phyloP scores from a whole-genome alignment of 2,888 invertebrate species.

The Chouioia cunea region DNA sequence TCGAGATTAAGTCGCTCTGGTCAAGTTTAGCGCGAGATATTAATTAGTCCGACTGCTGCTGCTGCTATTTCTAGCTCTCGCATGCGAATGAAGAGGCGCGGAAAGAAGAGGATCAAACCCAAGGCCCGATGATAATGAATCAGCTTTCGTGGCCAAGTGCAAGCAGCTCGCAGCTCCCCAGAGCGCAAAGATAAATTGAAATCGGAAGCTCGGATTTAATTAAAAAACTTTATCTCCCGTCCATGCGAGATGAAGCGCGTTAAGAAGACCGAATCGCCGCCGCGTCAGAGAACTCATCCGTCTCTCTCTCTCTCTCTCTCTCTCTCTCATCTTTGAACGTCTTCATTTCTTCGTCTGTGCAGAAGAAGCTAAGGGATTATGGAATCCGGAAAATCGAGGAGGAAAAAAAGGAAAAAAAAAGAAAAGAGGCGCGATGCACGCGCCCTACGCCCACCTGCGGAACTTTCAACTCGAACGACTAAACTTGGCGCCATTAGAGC shows the following conservation, averaged over 20 bases:
- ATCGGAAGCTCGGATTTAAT: conserved; percentile 63
- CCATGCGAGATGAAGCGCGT: conserved; percentile 41
- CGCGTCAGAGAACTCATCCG: conserved; percentile 12
- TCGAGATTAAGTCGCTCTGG: neutral
- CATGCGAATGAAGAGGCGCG: conserved; percentile 42
- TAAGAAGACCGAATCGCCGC: conserved; percentile 39
- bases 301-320: conserved; percentile 14
- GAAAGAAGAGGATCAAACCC: conserved; percentile 27
- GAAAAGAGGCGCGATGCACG: neutral
- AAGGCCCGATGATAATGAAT: conserved; percentile 50
- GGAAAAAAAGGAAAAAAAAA: conserved; percentile 16
- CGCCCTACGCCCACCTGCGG: conserved; percentile 12
- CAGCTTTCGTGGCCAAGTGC: conserved; percentile 49
- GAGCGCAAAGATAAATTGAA: conserved; percentile 63
- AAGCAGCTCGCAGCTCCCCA: conserved; percentile 22
- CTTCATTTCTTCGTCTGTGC: conserved; percentile 23
- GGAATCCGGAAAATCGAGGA: conserved; percentile 6
- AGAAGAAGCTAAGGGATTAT: neutral
- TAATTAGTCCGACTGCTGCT: conserved; percentile 45
- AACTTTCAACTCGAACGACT: conserved; percentile 49
- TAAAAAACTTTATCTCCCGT: conserved; percentile 60
- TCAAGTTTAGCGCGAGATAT: conserved; percentile 26
- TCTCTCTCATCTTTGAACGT: neutral
- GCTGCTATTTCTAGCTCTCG: conserved; percentile 34
- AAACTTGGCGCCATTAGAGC: conserved; percentile 62